Evolutionary conservation across 2,797 vertebrate genomes (phyloP).

Genomic region (Ptychadena robeensis): DNA sequence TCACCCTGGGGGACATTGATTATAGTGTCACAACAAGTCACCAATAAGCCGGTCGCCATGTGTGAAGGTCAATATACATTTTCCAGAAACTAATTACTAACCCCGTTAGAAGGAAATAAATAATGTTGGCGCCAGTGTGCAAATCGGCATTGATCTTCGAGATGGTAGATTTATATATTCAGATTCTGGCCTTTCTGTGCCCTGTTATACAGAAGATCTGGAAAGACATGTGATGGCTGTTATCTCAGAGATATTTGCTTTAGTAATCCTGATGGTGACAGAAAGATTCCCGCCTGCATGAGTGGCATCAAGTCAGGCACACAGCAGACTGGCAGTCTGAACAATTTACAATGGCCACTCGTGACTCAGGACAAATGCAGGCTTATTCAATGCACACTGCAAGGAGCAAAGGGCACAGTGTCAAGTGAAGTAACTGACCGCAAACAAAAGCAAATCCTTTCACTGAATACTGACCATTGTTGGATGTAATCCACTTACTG

Average conservation of each 20-base stretch:
- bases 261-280: background rate
- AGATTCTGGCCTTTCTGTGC: background rate
- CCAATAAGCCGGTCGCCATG: conserved; percentile 35
- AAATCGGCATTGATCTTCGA: conserved; percentile 40
- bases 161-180: background rate
- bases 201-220: background rate
- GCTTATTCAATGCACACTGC: background rate
- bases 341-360: background rate
- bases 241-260: background rate
- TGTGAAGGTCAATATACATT: conserved; percentile 55
- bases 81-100: conserved; percentile 54
- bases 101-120: conserved; percentile 18
- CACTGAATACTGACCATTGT: background rate
- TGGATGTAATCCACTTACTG: background rate
- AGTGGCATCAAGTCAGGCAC: background rate
- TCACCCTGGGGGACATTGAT: conserved; percentile 52
- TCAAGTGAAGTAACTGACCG: background rate
- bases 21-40: conserved; percentile 37
- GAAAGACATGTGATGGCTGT: background rate
- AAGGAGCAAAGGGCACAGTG: background rate
- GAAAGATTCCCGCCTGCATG: background rate
- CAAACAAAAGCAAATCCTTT: background rate
- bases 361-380: background rate
- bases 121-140: background rate
- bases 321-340: background rate